Evolutionary conservation across 2,888 invertebrate species (phyloP), one percentile per base, ranked within the genome.

Genomic region (Camponotus fellah): DNA sequence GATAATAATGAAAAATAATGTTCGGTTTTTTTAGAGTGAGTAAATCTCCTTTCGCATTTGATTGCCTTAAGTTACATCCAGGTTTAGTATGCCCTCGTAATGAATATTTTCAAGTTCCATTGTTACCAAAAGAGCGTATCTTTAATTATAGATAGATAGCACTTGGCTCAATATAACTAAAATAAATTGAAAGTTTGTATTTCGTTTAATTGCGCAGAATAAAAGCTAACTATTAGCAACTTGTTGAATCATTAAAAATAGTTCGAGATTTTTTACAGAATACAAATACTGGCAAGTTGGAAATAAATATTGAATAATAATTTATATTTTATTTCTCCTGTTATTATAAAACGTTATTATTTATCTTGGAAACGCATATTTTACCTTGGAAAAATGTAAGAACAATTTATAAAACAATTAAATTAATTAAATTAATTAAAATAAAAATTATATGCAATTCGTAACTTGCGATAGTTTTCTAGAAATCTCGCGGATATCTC

Each of bases 171-270:
- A 77, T 77, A 56, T 68, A 40, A 68, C 32, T 40, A 53, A 53
- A 68, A 56, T 40, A 53, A 65, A 37, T 37, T 53, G 65, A 3
- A 37, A 65, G 26, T 75, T 46, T 17, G 34, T n/a, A 49, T 10
- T 65, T 65, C 4, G 34, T 10, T 49, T 46, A 49, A 64, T 75
- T 75, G 46, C 32, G n/a, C n/a, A 34, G 49, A 65, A 75, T 65
- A 17, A 65, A 74, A 74, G 62, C 43, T 43, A 74, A 74, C 40
- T 26, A 14, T 26, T 43, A 43, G 1, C 32, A 60, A 60, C 60
- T 62, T 65, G 46, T 65, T 65, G 21, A 65, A 65, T 65, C 14
- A 75, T 65, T 68, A 68, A 76, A 49, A 76, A 76, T 66, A 76
- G n/a, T 66, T 66, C 46, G 21, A 40, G 43, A 74, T 74, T 32